Evolutionary conservation across 2,888 invertebrate species (phyloP), one percentile per base, ranked within the genome.

Genomic region (Mechanitis mazaeus): DNA sequence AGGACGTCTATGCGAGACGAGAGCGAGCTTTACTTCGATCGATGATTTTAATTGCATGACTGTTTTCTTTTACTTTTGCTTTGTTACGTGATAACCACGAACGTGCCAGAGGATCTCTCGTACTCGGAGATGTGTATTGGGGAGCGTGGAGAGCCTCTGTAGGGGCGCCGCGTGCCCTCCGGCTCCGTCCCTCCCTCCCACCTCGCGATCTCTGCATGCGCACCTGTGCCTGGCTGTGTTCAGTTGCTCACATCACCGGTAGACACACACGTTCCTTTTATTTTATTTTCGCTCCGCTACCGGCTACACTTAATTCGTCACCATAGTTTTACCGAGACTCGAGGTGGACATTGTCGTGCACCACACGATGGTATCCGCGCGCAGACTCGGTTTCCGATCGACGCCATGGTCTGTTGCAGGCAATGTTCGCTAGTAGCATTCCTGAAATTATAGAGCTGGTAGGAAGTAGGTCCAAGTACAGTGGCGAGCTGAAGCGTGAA

Each of bases 381-480:
- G 78, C 80, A 72, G 77, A 77, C 79, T 79, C 78, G 75, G 77
- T 80, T 75, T 81, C 77, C 86, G 84, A 87, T 79, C 86, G 85
- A 83, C 90, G 85, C 90, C 89, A 84, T 89, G 90, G 90, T 93
- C 93, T 93, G 93, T 94, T 95, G 92, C 95, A 98, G 98, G 98
- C 98, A 93, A 97, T 98, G 95, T 99, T 99, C 96, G 98, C 98
- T 93, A 98, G 97, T 95, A 98, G 97, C 94, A 97, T 99, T 92
- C 98, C 98, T 91, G 98, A 99, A 95, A 98, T 99, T 93, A 98
- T 97, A 93, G 98, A 98, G 93, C 97, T 99, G 93, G 96, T 98
- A 94, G 98, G 98, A 92, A 96, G 96, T 94, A 96, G 98, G 92
- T 97, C 98, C 93, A 98, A 98, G 93, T 98, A 98, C 94, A 96